phyloP scores from a whole-genome alignment of 1,140 invertebrate genomes.

The Bombus superbus region DNA sequence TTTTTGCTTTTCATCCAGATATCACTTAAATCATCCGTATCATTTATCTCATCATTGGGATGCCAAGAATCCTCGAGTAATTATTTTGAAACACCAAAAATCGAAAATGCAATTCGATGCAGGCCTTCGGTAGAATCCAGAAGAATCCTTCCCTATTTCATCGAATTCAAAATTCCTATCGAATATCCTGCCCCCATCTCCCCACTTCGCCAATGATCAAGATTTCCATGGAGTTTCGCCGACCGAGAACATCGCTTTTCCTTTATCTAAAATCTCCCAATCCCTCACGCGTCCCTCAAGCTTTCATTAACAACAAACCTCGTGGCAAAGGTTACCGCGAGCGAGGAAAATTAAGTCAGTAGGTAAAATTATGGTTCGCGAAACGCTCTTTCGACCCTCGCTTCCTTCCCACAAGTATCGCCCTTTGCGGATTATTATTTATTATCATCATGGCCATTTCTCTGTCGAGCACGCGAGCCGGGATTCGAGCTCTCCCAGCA shows the following conservation, averaged over 20 bases:
- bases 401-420: slow-evolving; percentile 69
- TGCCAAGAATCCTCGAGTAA: too few species aligned
- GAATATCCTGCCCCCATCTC: too few species aligned
- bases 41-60: too few species aligned
- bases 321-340: background rate
- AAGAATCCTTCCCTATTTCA: too few species aligned
- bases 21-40: too few species aligned
- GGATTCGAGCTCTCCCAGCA: slow-evolving; percentile 20
- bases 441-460: slow-evolving; percentile 70
- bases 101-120: too few species aligned
- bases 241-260: too few species aligned
- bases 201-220: background rate
- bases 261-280: background rate
- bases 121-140: too few species aligned
- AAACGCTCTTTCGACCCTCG: slow-evolving; percentile 63
- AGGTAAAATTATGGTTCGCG: slow-evolving; percentile 69
- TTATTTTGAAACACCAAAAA: too few species aligned
- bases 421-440: slow-evolving; percentile 80
- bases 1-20: too few species aligned
- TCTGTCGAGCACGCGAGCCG: slow-evolving; percentile 38
- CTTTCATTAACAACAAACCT: background rate
- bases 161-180: too few species aligned
- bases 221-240: background rate
- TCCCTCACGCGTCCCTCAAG: slow-evolving; percentile 8
- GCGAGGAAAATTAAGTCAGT: slow-evolving; percentile 70